Conservation (phyloP, 2,888 invertebrate species). For the Acheta domesticus region DNA sequence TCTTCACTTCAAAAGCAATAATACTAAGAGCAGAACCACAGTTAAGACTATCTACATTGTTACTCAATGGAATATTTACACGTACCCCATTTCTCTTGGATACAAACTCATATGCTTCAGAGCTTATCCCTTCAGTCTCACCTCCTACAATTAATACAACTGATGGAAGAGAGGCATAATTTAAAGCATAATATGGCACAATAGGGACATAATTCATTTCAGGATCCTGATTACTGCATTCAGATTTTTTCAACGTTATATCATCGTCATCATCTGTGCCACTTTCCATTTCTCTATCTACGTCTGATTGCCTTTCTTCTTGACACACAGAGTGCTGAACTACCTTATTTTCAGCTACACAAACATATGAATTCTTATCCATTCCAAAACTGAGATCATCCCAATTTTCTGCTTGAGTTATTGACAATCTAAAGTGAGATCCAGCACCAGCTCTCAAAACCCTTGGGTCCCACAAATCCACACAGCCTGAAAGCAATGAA, state of each 20-base stretch:
- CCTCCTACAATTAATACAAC: slow-evolving; percentile 78
- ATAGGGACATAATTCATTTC: slow-evolving; percentile 51
- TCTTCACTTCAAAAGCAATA: slow-evolving; percentile 77
- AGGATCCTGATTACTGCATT: background rate
- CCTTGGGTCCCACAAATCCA: slow-evolving; percentile 86
- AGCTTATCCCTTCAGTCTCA: slow-evolving; percentile 84
- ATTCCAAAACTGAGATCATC: slow-evolving; percentile 23
- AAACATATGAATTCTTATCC: slow-evolving; percentile 19
- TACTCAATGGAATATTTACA: slow-evolving; percentile 74
- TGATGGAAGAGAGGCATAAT: slow-evolving; percentile 55
- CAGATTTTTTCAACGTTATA: background rate
- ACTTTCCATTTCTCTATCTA: background rate
- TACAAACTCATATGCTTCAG: slow-evolving; percentile 63
- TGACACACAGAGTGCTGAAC: background rate
- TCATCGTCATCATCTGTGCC: slow-evolving; percentile 3
- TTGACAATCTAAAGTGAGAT: slow-evolving; percentile 76
- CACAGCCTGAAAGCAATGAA: slow-evolving; percentile 63
- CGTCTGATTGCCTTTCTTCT: slow-evolving; percentile 4
- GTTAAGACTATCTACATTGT: slow-evolving; percentile 80
- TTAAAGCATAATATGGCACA: slow-evolving; percentile 60
- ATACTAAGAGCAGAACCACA: slow-evolving; percentile 78
- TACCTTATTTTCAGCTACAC: slow-evolving; percentile 30
- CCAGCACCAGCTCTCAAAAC: slow-evolving; percentile 81
- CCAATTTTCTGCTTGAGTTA: slow-evolving; percentile 54
- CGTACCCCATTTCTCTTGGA: slow-evolving; percentile 57